Base-by-base conservation (phyloP, 2,797 vertebrate genomes). In the Molossus alvarezi region DNA sequence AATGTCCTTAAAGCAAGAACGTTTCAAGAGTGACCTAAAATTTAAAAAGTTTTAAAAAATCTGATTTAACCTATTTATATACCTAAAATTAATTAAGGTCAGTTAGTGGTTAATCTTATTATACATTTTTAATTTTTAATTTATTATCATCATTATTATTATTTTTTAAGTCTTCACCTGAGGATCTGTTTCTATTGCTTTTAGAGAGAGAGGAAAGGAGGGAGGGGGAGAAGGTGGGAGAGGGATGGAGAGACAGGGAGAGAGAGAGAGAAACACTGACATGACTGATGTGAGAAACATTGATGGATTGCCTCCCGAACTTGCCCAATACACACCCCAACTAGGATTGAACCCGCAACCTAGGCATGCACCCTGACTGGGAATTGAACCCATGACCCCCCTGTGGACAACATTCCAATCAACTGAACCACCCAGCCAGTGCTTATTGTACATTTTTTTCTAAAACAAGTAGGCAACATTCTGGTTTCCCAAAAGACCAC, bases 81-180 rank as follows among this genome's bases (percentile, higher is more conserved):
- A 83, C 72, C 15, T 45, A 72, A 57, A 95, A 87, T 91, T 90
- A 95, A 87, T 85, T 85, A 82, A 81, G 5, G 58, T 15, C 11
- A 82, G 65, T 87, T 77, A 96, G 72, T 17, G 57, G 73, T 95
- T 96, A 91, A 93, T 91, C 9, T 80, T 94, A 94, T 3, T 83
- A 29, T 71, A 91, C 10, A 93, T 77, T 93, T 90, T 15, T 29
- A 65, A 14, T 65, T 65, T 65, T 65, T 3, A 45, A 45, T 45
- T 45, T 45, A 45, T 45, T 45, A 45, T 45, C n/a, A n/a, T 67
- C n/a, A n/a, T 45, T 65, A n/a, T 67, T 67, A n/a, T 67, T 67
- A 29, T n/a, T 65, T 15, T 33, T n/a, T n/a, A 67, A 67, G n/a
- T 29, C 64, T 29, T 67, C 29, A 67, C 64, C n/a, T 33, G 29